Conservation (phyloP, 2,888 invertebrate genomes). For the Luperina nickerlii region DNA sequence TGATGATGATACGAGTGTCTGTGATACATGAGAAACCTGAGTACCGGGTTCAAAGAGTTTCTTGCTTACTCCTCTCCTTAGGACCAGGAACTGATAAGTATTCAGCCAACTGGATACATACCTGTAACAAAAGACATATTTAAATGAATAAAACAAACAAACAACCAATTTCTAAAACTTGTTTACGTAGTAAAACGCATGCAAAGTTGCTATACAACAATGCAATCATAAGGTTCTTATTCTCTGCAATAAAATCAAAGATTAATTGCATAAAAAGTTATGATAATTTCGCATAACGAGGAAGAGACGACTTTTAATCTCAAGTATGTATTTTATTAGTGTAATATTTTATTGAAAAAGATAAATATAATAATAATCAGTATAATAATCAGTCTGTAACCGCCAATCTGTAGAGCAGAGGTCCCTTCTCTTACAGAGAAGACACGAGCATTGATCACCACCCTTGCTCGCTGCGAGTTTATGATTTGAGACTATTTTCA, state of each 20-base stretch:
- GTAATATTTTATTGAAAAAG: neutral
- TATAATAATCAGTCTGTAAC: too few species aligned
- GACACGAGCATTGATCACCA: too few species aligned
- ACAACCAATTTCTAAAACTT: neutral
- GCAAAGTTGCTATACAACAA: neutral
- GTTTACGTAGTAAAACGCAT: neutral
- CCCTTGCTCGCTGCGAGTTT: too few species aligned
- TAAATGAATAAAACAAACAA: neutral
- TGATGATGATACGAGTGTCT: neutral
- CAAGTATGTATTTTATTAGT: constrained; percentile 11
- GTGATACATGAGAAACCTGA: neutral
- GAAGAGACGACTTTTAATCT: neutral
- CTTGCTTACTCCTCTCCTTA: neutral
- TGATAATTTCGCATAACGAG: constrained; percentile 8
- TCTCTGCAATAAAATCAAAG: neutral
- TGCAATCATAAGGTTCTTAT: neutral
- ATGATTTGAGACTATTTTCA: too few species aligned
- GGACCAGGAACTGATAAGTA: neutral
- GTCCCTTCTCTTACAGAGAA: too few species aligned
- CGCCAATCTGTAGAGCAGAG: too few species aligned
- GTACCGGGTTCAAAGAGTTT: neutral
- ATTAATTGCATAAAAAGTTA: constrained; percentile 6
- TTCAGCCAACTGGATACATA: neutral
- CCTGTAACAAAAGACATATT: constrained; percentile 24
- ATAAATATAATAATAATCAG: too few species aligned